These are phyloP conservation scores for Porites rus DNA, from an alignment of 92 coral and sea anemone species.

Conservation along the genomic window DNA sequence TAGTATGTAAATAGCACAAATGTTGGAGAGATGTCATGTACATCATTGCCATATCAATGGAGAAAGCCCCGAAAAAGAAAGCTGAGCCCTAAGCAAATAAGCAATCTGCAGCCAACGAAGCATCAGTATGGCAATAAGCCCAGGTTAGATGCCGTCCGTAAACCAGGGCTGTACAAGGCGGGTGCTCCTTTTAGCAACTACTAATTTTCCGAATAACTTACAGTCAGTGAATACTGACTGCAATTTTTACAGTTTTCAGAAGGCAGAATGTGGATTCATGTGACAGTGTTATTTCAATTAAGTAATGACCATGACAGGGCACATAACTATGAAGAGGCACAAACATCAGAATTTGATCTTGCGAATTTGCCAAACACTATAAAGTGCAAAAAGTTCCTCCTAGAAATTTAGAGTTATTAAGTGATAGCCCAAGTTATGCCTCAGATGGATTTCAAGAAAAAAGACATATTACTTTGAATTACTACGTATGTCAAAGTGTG, in stretches of 20 bases:
- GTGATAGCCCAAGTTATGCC: slow-evolving; percentile 14
- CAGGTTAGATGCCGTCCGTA: too few relatives aligned
- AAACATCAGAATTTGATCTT: slow-evolving; percentile 23
- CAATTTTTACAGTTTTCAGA: slow-evolving; percentile 12
- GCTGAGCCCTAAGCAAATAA: too few relatives aligned
- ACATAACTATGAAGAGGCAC: too few relatives aligned
- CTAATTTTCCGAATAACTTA: background rate
- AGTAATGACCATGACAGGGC: too few relatives aligned
- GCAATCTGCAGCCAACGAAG: too few relatives aligned
- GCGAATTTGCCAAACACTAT: slow-evolving; percentile 38
- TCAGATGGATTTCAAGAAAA: slow-evolving; percentile 21
- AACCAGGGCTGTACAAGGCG: too few relatives aligned
- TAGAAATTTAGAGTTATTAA: slow-evolving; percentile 33
- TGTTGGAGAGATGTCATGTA: too few relatives aligned
- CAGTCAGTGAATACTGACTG: slow-evolving; percentile 31
- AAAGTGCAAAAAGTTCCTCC: slow-evolving; percentile 23
- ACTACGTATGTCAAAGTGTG: slow-evolving; percentile 20
- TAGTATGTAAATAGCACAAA: too few relatives aligned
- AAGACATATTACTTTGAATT: slow-evolving; percentile 17
- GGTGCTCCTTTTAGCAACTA: too few relatives aligned
- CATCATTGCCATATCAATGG: too few relatives aligned
- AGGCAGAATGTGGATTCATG: slow-evolving; percentile 32
- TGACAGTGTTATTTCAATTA: slow-evolving; percentile 21
- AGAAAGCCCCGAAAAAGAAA: too few relatives aligned
- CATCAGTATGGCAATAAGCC: too few relatives aligned